Base-by-base conservation (phyloP, 2,113 vertebrate genomes). In the Chamaetylas fuelleborni region DNA sequence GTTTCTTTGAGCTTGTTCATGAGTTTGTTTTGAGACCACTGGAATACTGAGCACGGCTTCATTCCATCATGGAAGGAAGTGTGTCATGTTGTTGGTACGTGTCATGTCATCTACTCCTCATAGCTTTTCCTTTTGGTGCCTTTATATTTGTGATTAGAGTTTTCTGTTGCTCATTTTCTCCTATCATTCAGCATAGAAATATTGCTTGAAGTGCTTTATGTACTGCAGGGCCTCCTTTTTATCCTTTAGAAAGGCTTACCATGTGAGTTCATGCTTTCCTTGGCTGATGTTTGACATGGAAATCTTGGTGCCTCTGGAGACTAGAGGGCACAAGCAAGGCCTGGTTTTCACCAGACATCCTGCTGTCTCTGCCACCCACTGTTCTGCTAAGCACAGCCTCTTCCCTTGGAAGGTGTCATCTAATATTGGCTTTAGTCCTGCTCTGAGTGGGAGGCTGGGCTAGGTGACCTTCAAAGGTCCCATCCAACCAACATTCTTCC, bases 381-480 rank as follows among this genome's bases (percentile, higher is more conserved):
- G 74, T 72, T 85, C 15, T 1, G 23, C 60, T 82, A 17, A 74
- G 34, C 19, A 19, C 36, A 25, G 31, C 19, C n/a, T 77, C 70
- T 90, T 85, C 1, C 0, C 42, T 64, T 69, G 66, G 22, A 45
- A 79, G 57, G 31, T n/a, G 57, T 51, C 0, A 0, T 34, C 57
- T 48, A 8, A 61, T 1, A 2, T 19, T 90, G 81, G 48, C 50
- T 45, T 50, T 48, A 67, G 64, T 47, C 42, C 38, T 81, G 40
- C 53, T 80, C 19, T 26, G 54, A 23, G 50, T 19, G 23, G 28
- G 26, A 73, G 50, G 36, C 67, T 82, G 88, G 45, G 42, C 64
- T 67, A 20, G 51, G 48, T 91, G 77, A 91, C 93, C 73, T 91
- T 89, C 69, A 81, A 43, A 91, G 84, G 47, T 88, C 67, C 50